phyloP scores from a whole-genome alignment of 2,113 vertebrate genomes.

The Amblyopsis rosae region DNA sequence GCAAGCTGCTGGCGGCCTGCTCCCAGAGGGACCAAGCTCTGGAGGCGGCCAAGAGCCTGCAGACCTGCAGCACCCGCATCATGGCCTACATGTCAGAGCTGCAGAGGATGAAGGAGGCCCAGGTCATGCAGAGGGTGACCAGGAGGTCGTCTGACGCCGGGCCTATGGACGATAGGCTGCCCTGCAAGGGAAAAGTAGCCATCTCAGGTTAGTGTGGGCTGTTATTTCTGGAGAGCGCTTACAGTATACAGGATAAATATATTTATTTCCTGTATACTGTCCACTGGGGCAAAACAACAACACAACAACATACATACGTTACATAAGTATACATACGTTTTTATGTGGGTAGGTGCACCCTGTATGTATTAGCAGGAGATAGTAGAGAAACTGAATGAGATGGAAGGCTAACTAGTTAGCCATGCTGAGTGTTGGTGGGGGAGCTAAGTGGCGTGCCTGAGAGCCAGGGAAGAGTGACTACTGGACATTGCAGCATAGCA shows the following conservation, averaged over 20 bases:
- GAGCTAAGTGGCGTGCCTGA: neutral
- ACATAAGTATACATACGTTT: neutral
- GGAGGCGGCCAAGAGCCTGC: constrained; percentile 89
- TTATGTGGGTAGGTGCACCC: neutral
- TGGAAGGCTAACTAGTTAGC: neutral
- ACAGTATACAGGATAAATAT: neutral
- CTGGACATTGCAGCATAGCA: neutral
- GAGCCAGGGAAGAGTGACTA: neutral
- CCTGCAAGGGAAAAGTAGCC: constrained; percentile 87
- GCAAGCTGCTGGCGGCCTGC: constrained; percentile 89
- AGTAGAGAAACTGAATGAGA: neutral
- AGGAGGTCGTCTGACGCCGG: constrained; percentile 86
- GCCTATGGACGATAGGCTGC: constrained; percentile 77
- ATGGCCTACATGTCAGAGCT: constrained; percentile 92
- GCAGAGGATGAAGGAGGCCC: constrained; percentile 90
- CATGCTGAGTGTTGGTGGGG: neutral
- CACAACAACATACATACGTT: too few species aligned
- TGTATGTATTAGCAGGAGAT: neutral
- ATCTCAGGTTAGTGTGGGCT: constrained; percentile 81
- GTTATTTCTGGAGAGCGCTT: too few species aligned
- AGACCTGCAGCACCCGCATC: constrained; percentile 88
- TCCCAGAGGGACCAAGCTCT: constrained; percentile 88
- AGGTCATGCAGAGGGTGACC: constrained; percentile 84
- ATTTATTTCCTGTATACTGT: neutral
- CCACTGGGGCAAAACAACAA: neutral